These are phyloP conservation scores for Danio jaintianensis DNA, from an alignment of 2,797 vertebrate species.

Conservation along the genomic window DNA sequence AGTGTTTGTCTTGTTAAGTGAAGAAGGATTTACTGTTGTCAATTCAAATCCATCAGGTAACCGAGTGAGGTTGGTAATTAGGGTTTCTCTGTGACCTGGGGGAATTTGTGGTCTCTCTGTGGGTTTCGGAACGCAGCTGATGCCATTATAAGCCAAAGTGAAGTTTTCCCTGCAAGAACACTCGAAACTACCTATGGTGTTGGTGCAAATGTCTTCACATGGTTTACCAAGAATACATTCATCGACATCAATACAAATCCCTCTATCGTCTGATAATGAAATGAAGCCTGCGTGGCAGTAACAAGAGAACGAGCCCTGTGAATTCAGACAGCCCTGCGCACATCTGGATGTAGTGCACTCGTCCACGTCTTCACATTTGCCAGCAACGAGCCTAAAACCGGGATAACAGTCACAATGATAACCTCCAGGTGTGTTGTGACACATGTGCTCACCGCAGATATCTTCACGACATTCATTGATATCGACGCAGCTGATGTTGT, in stretches of 20 bases:
- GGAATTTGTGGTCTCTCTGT: neutral
- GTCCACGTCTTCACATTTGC: conserved; percentile 70
- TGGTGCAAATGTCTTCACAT: conserved; percentile 71
- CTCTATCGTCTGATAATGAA: conserved; percentile 56
- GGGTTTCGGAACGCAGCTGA: conserved; percentile 46
- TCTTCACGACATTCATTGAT: conserved; percentile 70
- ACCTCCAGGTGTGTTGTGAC: conserved; percentile 69
- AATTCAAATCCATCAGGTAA: neutral
- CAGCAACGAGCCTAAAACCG: conserved; percentile 65
- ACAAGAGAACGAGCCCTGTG: conserved; percentile 74
- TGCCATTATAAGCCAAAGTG: conserved; percentile 53
- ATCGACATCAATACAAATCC: conserved; percentile 70
- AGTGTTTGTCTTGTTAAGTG: neutral
- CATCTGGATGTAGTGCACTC: conserved; percentile 71
- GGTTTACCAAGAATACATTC: conserved; percentile 64
- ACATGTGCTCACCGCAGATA: conserved; percentile 64
- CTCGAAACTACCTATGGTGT: conserved; percentile 70
- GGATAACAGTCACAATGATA: conserved; percentile 70
- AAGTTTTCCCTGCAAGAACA: conserved; percentile 64
- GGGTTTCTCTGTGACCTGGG: neutral
- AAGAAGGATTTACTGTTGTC: neutral
- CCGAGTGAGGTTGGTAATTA: neutral
- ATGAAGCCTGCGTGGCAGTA: conserved; percentile 70
- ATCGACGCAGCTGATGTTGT: conserved; percentile 72
- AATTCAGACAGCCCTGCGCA: conserved; percentile 71